phyloP scores from a whole-genome alignment of 2,888 invertebrate species.

The Melieria picta region DNA sequence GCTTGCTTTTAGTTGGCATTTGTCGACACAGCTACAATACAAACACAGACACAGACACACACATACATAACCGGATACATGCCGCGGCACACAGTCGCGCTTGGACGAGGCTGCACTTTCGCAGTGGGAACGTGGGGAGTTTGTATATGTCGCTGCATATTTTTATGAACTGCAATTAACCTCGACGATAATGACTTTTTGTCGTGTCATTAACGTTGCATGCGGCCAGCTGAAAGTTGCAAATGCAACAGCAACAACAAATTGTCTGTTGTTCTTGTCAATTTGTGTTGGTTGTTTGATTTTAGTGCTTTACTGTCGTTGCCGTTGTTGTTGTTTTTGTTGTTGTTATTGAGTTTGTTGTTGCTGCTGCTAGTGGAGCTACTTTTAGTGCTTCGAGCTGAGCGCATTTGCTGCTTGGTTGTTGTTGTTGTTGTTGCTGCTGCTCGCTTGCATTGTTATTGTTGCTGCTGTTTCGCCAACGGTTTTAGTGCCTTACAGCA shows the following conservation, averaged over 20 bases:
- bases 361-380: neutral
- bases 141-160: too few species aligned
- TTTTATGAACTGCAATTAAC: constrained; percentile 13
- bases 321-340: neutral
- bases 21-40: too few species aligned
- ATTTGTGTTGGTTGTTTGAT: neutral
- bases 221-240: neutral
- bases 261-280: neutral
- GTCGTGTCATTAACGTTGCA: constrained; percentile 13
- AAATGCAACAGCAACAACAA: neutral
- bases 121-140: too few species aligned
- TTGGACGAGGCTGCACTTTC: too few species aligned
- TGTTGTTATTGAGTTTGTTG: neutral
- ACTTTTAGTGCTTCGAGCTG: neutral
- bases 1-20: too few species aligned
- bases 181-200: constrained; percentile 4
- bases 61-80: too few species aligned
- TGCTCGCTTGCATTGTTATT: neutral
- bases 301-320: neutral
- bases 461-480: too few species aligned
- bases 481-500: too few species aligned
- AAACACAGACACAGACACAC: too few species aligned
- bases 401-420: neutral
- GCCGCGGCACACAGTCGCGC: too few species aligned
- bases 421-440: neutral